phyloP scores from a whole-genome alignment of 2,113 vertebrate species.

The Erythrolamprus reginae region DNA sequence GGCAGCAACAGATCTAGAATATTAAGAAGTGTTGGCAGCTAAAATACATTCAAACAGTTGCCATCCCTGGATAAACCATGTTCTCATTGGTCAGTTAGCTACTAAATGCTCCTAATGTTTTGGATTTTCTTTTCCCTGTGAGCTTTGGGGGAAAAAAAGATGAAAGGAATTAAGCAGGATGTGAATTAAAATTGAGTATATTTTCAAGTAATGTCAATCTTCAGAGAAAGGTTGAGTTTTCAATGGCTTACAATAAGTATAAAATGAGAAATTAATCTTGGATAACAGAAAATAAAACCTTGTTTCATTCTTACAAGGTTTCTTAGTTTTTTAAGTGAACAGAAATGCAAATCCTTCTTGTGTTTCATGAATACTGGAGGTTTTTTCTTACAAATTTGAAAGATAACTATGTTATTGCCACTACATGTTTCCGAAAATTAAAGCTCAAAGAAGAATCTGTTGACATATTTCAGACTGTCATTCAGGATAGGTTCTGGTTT shows the following conservation, averaged over 20 bases:
- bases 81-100: conserved; percentile 42
- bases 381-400: neutral
- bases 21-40: conserved; percentile 55
- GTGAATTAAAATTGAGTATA: conserved; percentile 35
- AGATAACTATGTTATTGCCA: neutral
- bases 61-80: conserved; percentile 41
- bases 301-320: conserved; percentile 3
- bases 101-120: conserved; percentile 31
- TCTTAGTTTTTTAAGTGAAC: conserved; percentile 20
- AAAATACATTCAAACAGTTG: conserved; percentile 38
- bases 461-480: neutral
- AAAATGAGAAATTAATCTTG: conserved; percentile 28
- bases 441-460: neutral
- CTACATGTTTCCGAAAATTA: neutral
- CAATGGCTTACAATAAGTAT: neutral
- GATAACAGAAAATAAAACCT: neutral
- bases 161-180: conserved; percentile 23
- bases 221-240: conserved; percentile 28
- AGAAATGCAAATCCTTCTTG: conserved; percentile 5
- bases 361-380: neutral
- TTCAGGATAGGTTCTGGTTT: too few relatives aligned
- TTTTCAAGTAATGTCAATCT: conserved; percentile 27
- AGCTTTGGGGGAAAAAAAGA: neutral
- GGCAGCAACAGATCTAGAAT: conserved; percentile 43
- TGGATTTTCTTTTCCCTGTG: neutral